A percentile compares a stretch with the other conserved stretches of the same genome.
Conservation (phyloP, 2,113 vertebrate genomes). For the Brachionichthys hirsutus region DNA sequence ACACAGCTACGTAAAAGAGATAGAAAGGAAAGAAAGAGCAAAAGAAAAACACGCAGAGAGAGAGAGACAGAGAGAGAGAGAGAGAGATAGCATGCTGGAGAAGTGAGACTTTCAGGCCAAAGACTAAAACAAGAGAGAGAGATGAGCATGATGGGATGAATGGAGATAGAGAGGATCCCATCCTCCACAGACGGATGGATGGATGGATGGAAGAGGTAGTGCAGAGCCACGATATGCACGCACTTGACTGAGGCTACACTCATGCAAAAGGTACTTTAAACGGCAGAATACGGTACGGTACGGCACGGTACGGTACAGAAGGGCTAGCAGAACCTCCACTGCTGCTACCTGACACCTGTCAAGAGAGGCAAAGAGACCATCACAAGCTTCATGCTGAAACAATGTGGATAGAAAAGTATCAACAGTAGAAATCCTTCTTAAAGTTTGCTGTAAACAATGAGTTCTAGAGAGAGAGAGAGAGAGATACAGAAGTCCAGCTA, state of each 20-base stretch:
- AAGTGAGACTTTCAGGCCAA: slow-evolving; percentile 38
- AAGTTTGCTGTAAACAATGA: slow-evolving; percentile 97
- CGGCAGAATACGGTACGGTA: slow-evolving; percentile 58
- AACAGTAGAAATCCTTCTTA: slow-evolving; percentile 90
- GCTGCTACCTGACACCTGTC: slow-evolving; percentile 83
- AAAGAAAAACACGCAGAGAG: background rate
- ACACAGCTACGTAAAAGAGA: slow-evolving; percentile 22
- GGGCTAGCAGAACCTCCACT: slow-evolving; percentile 75
- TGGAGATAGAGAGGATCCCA: slow-evolving; percentile 21
- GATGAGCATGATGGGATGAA: slow-evolving; percentile 4
- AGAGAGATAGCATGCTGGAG: background rate
- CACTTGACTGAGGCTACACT: slow-evolving; percentile 71
- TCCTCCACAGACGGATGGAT: slow-evolving; percentile 6
- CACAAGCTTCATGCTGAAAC: slow-evolving; percentile 83
- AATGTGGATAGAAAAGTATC: slow-evolving; percentile 90
- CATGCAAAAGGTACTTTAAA: slow-evolving; percentile 73
- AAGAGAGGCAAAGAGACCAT: slow-evolving; percentile 75
- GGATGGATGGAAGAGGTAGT: slow-evolving; percentile 60
- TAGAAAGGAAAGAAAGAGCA: background rate
- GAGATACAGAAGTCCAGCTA: slow-evolving; percentile 59
- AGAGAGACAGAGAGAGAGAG: slow-evolving; percentile 9
- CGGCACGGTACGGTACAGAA: slow-evolving; percentile 68
- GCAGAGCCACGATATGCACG: slow-evolving; percentile 67
- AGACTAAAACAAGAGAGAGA: slow-evolving; percentile 29
- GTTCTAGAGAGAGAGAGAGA: slow-evolving; percentile 55